phyloP scores from a whole-genome alignment of 2,113 vertebrate species.

The Lycaon pictus region DNA sequence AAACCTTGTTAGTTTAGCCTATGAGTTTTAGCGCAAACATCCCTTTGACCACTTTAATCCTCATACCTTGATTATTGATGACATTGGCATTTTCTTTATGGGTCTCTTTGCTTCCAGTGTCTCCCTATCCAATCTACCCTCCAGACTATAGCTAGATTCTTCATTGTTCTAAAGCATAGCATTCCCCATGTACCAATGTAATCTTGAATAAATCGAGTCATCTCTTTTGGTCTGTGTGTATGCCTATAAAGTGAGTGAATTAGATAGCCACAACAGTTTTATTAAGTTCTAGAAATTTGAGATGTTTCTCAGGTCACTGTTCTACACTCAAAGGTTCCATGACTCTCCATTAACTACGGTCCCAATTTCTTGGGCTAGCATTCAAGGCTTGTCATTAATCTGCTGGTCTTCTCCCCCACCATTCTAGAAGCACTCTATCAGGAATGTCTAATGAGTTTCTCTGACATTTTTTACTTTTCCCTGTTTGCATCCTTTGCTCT shows the following conservation, averaged over 20 bases:
- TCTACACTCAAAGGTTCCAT: neutral
- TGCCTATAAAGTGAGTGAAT: constrained; percentile 27
- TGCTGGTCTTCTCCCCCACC: neutral
- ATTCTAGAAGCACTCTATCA: neutral
- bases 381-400: neutral
- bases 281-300: neutral
- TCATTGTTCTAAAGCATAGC: neutral
- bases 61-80: neutral
- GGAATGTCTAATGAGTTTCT: neutral
- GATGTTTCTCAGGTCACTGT: neutral
- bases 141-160: neutral
- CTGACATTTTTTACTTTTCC: neutral
- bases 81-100: neutral
- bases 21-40: constrained; percentile 6
- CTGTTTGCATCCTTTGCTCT: neutral
- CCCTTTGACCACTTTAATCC: neutral
- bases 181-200: neutral
- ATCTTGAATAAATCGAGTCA: neutral
- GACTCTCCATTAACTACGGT: neutral
- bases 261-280: neutral
- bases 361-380: neutral
- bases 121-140: neutral
- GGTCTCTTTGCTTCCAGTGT: neutral
- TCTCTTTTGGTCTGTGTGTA: neutral
- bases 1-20: neutral